Base-by-base conservation (phyloP, 2,888 invertebrate species). In the Drosophila neonasuta region DNA sequence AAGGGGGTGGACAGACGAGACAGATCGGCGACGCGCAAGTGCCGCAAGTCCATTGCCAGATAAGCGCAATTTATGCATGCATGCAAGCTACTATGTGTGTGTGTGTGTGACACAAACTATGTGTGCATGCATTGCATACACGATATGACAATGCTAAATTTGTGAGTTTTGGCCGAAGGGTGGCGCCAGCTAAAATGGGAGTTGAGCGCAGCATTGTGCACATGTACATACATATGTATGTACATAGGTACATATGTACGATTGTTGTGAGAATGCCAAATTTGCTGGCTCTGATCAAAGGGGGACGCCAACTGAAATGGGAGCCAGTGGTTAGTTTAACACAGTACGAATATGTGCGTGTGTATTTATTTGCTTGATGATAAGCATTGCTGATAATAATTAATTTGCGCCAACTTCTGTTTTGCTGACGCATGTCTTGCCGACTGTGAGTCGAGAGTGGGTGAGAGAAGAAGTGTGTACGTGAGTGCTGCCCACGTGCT, bases 11-110 rank as follows among this genome's bases (percentile, higher is more conserved):
- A 55, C 68, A 66, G 54, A 57, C 65, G 58, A 80, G 86, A 83
- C 80, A 74, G 79, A 86, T 84, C 80, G 79, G 62, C 74, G 86
- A 49, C 71, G 55, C 57, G 79, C 85, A 85, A 75, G 86, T 84
- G 84, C 49, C 64, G 45, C n/a, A 36, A 36, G 15, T 59, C 58
- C 64, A 24, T 24, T 34, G 46, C 46, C 15, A 59, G 57, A 74
- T 74, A 77, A 55, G 44, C 59, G 56, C 57, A 54, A 61, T 36
- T 13, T 41, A 11, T 46, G 13, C 39, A 30, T 20, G 17, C 49
- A 44, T 17, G 10, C n/a, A 30, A n/a, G 8, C 24, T 6, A 24
- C 24, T 30, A 17, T 20, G 15, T 24, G 2, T n/a, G 11, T 29
- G 8, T 29, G 2, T 15, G 13, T 11, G 8, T 30, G 24, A 24